Conservation (phyloP, 2,797 vertebrate species). For the Tiaroga cobitis region DNA sequence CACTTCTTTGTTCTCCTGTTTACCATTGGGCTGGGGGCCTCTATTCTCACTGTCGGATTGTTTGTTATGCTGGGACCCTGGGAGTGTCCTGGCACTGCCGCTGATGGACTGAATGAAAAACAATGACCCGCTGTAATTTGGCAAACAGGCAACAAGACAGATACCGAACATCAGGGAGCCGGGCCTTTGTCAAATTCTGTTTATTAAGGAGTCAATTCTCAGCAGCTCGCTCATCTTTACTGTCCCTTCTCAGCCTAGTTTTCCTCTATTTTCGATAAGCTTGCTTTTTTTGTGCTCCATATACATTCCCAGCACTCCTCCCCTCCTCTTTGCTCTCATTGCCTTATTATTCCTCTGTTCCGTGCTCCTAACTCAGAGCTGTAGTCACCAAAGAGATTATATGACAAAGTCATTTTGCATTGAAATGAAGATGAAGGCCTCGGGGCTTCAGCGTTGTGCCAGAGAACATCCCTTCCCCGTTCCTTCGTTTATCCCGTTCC, state of each 20-base stretch:
- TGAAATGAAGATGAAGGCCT: slow-evolving; percentile 63
- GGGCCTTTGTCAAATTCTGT: slow-evolving; percentile 54
- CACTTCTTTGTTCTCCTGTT: slow-evolving; percentile 53
- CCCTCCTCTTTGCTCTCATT: slow-evolving; percentile 31
- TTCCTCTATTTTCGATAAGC: slow-evolving; percentile 63
- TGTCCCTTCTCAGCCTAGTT: slow-evolving; percentile 62
- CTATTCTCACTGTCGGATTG: slow-evolving; percentile 51
- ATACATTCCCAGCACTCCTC: slow-evolving; percentile 43
- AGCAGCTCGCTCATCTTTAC: slow-evolving; percentile 58
- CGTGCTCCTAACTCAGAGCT: slow-evolving; percentile 63
- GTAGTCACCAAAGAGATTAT: slow-evolving; percentile 68
- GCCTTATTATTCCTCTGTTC: slow-evolving; percentile 44
- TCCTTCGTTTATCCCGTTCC: slow-evolving; percentile 9
- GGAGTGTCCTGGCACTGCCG: slow-evolving; percentile 36
- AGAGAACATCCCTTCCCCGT: slow-evolving; percentile 47
- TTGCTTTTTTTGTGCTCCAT: slow-evolving; percentile 45
- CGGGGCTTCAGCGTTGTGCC: slow-evolving; percentile 51
- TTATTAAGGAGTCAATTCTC: slow-evolving; percentile 50
- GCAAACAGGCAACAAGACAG: slow-evolving; percentile 38
- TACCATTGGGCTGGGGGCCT: slow-evolving; percentile 40
- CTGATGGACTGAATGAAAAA: slow-evolving; percentile 50
- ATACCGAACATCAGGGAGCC: slow-evolving; percentile 7
- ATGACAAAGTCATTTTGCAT: slow-evolving; percentile 60
- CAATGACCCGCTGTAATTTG: slow-evolving; percentile 51
- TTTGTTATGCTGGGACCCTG: slow-evolving; percentile 49